phyloP scores from a whole-genome alignment of 2,113 vertebrate species.

The Geococcyx californianus region DNA sequence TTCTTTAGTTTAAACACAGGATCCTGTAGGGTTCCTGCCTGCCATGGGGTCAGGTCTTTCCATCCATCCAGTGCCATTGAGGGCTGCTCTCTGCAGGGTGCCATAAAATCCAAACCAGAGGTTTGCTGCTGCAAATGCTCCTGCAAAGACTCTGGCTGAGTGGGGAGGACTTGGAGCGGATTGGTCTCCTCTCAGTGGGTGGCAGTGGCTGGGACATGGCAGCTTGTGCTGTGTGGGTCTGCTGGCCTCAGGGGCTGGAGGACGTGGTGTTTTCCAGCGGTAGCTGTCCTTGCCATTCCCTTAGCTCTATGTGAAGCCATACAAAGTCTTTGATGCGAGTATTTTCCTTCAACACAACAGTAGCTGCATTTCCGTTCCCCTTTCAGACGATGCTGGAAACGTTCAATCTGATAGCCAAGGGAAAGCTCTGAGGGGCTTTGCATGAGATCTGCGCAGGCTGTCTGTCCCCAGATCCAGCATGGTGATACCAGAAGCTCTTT shows the following conservation, averaged over 20 bases:
- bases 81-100: not conserved
- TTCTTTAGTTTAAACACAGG: not conserved
- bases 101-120: not conserved
- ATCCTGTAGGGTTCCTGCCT: not conserved
- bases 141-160: not conserved
- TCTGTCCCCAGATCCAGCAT: not conserved
- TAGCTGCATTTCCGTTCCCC: not conserved
- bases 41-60: not conserved
- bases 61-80: rapidly evolving
- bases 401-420: not conserved
- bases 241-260: rapidly evolving
- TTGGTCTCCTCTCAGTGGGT: not conserved
- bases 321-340: not conserved
- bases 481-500: not conserved
- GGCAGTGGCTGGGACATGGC: not conserved
- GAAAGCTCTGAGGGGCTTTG: not conserved
- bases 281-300: rapidly evolving
- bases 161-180: not conserved
- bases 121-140: not conserved
- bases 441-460: not conserved
- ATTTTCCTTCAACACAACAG: not conserved
- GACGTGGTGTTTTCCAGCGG: not conserved
- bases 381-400: not conserved
- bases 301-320: not conserved
- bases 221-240: not conserved